Conservation (phyloP, 2,888 invertebrate genomes). For the Rhagium mordax region DNA sequence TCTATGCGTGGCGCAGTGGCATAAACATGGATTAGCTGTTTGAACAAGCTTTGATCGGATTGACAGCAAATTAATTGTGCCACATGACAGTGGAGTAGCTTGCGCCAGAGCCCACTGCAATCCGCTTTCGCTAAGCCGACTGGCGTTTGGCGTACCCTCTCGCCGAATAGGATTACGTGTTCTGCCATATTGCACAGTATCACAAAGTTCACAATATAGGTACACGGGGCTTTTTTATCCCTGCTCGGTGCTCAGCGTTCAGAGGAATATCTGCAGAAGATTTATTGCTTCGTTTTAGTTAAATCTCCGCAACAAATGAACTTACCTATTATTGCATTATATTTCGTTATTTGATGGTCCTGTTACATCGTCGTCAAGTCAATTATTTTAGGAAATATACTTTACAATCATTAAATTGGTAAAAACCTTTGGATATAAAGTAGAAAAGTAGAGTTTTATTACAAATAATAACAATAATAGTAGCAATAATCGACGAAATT, state of each 20-base stretch:
- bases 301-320: not conserved
- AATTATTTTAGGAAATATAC: too few species aligned
- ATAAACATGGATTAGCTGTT: constrained; percentile 67
- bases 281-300: constrained; percentile 17
- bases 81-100: constrained; percentile 64
- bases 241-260: not conserved
- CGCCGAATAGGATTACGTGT: constrained; percentile 59
- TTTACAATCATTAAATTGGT: too few species aligned
- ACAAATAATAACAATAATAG: too few species aligned
- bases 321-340: not conserved
- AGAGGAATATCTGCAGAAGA: not conserved
- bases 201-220: constrained; percentile 23
- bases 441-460: too few species aligned
- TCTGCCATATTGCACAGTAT: constrained; percentile 43
- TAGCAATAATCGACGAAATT: too few species aligned
- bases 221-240: constrained; percentile 16
- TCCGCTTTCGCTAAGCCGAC: constrained; percentile 67
- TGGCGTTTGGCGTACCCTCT: constrained; percentile 52
- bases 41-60: constrained; percentile 67
- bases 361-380: too few species aligned
- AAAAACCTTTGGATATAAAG: too few species aligned
- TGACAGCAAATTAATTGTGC: constrained; percentile 69
- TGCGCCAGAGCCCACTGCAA: constrained; percentile 62
- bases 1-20: constrained; percentile 60
- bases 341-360: not conserved